Percentiles rank a stretch among this genome's conserved stretches.
Evolutionary conservation across 2,113 vertebrate genomes (phyloP).

Genomic region (Vulpes lagopus): DNA sequence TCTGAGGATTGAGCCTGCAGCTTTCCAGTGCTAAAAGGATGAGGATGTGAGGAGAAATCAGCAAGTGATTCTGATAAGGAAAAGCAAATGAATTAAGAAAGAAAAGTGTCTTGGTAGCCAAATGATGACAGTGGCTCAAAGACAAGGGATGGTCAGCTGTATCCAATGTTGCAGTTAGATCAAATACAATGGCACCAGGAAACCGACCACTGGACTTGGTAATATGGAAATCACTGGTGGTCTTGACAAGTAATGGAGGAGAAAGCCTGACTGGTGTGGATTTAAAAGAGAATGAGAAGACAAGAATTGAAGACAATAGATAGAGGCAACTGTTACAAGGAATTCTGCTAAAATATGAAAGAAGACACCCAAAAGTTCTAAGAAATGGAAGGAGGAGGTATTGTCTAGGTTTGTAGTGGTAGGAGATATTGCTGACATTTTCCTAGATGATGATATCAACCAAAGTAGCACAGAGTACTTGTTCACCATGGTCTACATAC

Average conservation of each 20-base stretch:
- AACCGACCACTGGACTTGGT: neutral
- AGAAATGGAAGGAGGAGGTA: neutral
- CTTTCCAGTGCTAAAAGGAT: neutral
- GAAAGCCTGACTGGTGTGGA: too few relatives aligned
- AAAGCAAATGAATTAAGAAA: slow-evolving; percentile 40
- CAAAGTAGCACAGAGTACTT: neutral
- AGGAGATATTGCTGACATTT: neutral
- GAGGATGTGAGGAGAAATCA: neutral
- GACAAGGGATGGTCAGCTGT: neutral
- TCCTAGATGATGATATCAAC: neutral
- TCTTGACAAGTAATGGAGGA: neutral
- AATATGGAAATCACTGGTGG: neutral
- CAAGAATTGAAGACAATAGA: neutral
- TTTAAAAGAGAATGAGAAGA: neutral
- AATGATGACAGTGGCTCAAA: neutral
- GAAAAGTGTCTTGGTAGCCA: slow-evolving; percentile 72
- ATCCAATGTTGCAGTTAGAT: neutral
- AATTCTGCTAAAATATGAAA: neutral
- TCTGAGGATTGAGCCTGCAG: neutral
- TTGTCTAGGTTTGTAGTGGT: neutral
- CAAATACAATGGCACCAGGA: neutral
- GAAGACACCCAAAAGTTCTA: neutral
- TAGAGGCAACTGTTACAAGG: neutral
- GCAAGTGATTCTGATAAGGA: neutral
- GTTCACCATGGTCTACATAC: neutral